Evolutionary conservation across 1,140 invertebrate species (phyloP).

Genomic region (Scaptomyza pallida): DNA sequence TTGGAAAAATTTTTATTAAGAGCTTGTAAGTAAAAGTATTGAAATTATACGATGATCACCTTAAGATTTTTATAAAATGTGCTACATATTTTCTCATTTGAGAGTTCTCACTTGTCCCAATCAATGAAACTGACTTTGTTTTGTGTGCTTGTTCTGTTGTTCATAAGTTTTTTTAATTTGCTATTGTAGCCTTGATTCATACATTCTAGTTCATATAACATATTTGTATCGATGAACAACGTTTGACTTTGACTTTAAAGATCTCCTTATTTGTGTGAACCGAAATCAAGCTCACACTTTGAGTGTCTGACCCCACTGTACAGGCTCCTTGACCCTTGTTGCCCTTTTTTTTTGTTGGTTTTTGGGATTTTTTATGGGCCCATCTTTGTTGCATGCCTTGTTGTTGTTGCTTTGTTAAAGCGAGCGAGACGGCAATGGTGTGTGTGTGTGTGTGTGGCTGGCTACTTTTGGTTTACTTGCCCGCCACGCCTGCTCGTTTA

Average conservation of each 20-base stretch:
- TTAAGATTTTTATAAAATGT: too few species aligned
- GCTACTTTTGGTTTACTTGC: slow-evolving; percentile 43
- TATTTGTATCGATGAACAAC: too few species aligned
- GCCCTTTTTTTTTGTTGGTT: slow-evolving; percentile 45
- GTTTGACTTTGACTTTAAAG: too few species aligned
- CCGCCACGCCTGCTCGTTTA: slow-evolving; percentile 60
- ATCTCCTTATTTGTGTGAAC: neutral
- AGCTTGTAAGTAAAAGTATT: neutral
- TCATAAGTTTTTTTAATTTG: too few species aligned
- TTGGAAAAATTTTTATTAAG: neutral
- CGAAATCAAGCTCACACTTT: neutral
- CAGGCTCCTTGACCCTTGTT: slow-evolving; percentile 35
- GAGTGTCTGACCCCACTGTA: slow-evolving; percentile 49
- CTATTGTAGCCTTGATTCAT: too few species aligned
- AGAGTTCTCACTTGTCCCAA: too few species aligned
- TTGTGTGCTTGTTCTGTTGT: too few species aligned
- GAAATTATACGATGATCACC: neutral
- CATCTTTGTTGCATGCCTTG: slow-evolving; percentile 69
- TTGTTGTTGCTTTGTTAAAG: slow-evolving; percentile 36
- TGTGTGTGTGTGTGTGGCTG: too few species aligned
- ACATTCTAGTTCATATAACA: too few species aligned
- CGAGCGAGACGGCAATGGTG: neutral
- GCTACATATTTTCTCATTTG: too few species aligned
- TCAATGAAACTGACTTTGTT: too few species aligned
- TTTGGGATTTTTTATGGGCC: slow-evolving; percentile 66